phyloP scores from a whole-genome alignment of 1,140 invertebrate genomes.

The Pachyrhynchus sulphureomaculatus region DNA sequence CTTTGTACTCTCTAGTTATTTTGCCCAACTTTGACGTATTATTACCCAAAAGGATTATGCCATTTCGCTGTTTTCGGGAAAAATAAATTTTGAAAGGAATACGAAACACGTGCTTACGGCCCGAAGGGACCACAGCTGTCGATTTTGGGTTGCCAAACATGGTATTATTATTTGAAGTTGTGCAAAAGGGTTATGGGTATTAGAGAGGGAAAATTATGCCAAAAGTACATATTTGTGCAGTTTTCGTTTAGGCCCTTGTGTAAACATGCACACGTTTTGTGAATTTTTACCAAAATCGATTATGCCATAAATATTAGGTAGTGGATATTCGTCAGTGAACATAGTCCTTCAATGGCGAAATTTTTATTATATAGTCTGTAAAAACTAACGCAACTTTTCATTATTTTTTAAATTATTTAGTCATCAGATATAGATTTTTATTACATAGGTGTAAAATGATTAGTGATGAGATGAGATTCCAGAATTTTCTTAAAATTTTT shows the following conservation, averaged over 20 bases:
- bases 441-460: no score
- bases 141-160: slow-evolving; percentile 10
- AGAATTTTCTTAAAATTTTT: no score
- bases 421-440: no score
- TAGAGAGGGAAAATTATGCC: neutral
- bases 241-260: neutral
- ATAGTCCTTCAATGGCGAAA: no score
- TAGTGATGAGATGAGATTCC: no score
- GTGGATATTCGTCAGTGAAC: no score
- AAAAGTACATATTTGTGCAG: slow-evolving; percentile 1
- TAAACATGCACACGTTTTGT: neutral
- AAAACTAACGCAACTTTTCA: no score
- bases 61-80: slow-evolving; percentile 11
- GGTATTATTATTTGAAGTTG: slow-evolving; percentile 21
- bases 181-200: slow-evolving; percentile 22
- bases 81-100: slow-evolving; percentile 4
- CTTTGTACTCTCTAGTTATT: no score
- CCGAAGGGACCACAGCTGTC: slow-evolving; percentile 14
- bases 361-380: no score
- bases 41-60: slow-evolving; percentile 10
- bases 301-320: no score
- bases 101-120: slow-evolving; percentile 20
- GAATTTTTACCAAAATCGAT: no score
- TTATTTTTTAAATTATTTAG: no score
- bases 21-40: slow-evolving; percentile 1